Conservation (phyloP, 2,797 vertebrate species). For the Gorsachius magnificus region DNA sequence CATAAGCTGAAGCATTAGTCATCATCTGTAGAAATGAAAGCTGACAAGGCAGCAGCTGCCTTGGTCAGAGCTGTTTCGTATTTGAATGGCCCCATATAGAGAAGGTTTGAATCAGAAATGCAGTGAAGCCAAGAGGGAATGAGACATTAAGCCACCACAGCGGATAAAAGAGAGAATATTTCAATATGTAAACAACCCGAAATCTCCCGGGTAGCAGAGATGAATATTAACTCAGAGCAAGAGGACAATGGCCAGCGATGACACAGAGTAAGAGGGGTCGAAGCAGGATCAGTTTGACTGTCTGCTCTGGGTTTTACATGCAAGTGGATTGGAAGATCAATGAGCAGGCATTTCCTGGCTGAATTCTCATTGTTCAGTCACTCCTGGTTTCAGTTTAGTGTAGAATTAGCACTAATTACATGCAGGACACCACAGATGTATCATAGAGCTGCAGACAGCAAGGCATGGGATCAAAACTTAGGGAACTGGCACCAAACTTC, state of each 20-base stretch:
- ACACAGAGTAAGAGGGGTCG: neutral
- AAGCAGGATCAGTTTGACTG: neutral
- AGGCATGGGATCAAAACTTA: neutral
- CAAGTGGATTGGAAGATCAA: neutral
- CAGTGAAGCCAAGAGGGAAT: constrained; percentile 1
- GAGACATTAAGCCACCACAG: neutral
- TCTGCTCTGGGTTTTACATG: neutral
- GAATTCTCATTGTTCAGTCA: neutral
- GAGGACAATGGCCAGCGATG: neutral
- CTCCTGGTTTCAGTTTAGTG: neutral
- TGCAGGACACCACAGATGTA: neutral
- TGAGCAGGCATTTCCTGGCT: constrained; percentile 23
- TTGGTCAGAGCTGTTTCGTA: neutral
- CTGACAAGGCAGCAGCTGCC: neutral
- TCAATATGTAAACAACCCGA: neutral
- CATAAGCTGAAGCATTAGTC: neutral
- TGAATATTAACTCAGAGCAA: neutral
- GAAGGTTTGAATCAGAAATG: constrained; percentile 42
- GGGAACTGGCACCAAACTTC: neutral
- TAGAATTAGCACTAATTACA: neutral
- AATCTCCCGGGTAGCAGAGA: neutral
- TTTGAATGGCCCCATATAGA: neutral
- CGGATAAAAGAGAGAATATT: constrained; percentile 33
- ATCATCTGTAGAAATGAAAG: neutral
- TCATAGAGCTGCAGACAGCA: neutral